A percentile compares a stretch with the other conserved stretches of the same genome.
phyloP scores from a whole-genome alignment of 2,888 invertebrate species.

The Hofmannophila pseudospretella region DNA sequence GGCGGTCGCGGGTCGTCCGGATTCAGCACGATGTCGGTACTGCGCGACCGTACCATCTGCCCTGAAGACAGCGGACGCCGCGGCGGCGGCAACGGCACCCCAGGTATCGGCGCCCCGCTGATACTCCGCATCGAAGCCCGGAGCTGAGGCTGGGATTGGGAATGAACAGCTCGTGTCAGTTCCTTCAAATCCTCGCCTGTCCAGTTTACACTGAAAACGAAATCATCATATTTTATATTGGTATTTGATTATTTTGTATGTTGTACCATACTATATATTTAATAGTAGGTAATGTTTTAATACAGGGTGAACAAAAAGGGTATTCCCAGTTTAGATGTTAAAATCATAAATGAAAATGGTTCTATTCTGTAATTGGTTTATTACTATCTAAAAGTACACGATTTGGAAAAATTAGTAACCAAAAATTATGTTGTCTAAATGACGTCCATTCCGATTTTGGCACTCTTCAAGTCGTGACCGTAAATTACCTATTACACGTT shows the following conservation, averaged over 20 bases:
- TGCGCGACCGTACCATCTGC: slow-evolving; percentile 45
- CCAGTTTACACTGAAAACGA: slow-evolving; percentile 60
- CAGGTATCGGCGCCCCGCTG: slow-evolving; percentile 25
- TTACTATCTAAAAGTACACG: no score
- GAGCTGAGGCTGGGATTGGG: slow-evolving; percentile 54
- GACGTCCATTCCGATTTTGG: no score
- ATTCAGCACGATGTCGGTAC: slow-evolving; percentile 39
- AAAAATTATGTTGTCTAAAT: no score
- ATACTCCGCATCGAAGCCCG: slow-evolving; percentile 40
- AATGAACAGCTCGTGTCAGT: slow-evolving; percentile 36
- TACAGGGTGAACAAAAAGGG: no score
- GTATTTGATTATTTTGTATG: neutral
- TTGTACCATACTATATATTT: no score
- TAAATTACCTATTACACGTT: no score
- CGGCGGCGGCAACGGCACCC: slow-evolving; percentile 27
- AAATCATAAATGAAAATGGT: no score
- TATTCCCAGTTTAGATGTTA: no score
- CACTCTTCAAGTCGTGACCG: no score
- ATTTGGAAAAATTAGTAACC: no score
- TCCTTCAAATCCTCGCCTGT: slow-evolving; percentile 55
- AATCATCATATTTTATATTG: neutral
- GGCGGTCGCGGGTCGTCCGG: slow-evolving; percentile 43
- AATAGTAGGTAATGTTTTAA: no score
- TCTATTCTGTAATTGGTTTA: no score
- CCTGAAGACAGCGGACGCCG: slow-evolving; percentile 23